Conservation (phyloP, 2,113 vertebrate genomes). For the Lepidothrix coronata region DNA sequence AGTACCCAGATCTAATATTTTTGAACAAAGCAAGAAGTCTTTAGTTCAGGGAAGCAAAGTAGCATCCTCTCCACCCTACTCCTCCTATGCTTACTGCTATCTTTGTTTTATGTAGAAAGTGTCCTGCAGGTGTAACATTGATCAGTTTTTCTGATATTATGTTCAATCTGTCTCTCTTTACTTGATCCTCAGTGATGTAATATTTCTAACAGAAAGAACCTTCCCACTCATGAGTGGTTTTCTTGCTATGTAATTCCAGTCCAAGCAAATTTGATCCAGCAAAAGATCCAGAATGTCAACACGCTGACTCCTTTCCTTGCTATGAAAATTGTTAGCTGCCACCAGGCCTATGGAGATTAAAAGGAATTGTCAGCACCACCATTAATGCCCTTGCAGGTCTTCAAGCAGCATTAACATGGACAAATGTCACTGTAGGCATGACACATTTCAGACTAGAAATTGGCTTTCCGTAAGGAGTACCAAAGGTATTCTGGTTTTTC, state of each 20-base stretch:
- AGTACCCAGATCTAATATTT: background rate
- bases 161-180: background rate
- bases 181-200: background rate
- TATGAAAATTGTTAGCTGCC: constrained; percentile 41
- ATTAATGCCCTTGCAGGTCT: constrained; percentile 15
- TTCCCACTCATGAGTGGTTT: constrained; percentile 2
- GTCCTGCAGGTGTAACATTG: background rate
- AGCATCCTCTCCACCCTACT: background rate
- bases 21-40: background rate
- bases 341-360: constrained; percentile 20
- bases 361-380: constrained; percentile 15
- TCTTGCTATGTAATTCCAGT: background rate
- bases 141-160: background rate
- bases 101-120: background rate
- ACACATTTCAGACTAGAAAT: background rate
- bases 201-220: background rate
- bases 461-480: background rate
- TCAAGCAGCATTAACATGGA: background rate
- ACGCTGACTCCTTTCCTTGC: background rate
- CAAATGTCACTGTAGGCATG: constrained; percentile 7
- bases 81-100: background rate
- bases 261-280: background rate
- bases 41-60: background rate
- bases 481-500: background rate
- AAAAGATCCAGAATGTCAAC: constrained; percentile 23